phyloP scores from a whole-genome alignment of 2,113 vertebrate genomes.

The Lipophrys pholis region DNA sequence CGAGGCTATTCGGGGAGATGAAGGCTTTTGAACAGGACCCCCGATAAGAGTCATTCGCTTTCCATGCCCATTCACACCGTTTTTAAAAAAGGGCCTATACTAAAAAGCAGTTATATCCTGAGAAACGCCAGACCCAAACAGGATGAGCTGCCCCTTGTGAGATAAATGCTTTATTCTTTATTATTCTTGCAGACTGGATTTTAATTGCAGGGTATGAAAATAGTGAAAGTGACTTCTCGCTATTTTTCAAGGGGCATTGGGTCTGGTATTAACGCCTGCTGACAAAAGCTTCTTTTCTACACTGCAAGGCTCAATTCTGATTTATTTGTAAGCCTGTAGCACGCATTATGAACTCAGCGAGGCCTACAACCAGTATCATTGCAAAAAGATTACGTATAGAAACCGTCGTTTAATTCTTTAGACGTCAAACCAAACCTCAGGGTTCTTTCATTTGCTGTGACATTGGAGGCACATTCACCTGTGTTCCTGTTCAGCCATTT shows the following conservation, averaged over 20 bases:
- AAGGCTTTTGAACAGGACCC: constrained; percentile 32
- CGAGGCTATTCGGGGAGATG: constrained; percentile 50
- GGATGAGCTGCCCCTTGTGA: constrained; percentile 10
- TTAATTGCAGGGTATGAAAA: constrained; percentile 35
- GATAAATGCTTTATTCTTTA: constrained; percentile 15
- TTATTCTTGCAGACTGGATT: neutral
- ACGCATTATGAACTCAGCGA: constrained; percentile 4
- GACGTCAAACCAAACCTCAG: constrained; percentile 6
- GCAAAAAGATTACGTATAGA: constrained; percentile 6
- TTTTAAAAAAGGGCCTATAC: constrained; percentile 5
- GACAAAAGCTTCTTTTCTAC: constrained; percentile 39
- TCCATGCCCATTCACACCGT: constrained; percentile 29
- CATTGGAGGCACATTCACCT: constrained; percentile 39
- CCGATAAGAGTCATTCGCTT: constrained; percentile 57
- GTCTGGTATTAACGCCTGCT: constrained; percentile 45
- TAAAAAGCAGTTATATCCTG: constrained; percentile 26
- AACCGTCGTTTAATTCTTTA: constrained; percentile 27
- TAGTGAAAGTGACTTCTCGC: constrained; percentile 26
- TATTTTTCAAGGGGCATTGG: constrained; percentile 41
- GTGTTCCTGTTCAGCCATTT: constrained; percentile 22
- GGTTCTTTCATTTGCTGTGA: constrained; percentile 19
- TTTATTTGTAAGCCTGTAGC: neutral
- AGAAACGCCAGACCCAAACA: constrained; percentile 25
- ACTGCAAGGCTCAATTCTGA: constrained; percentile 9
- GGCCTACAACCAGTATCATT: neutral